phyloP scores from a whole-genome alignment of 2,888 invertebrate species.

The Tortricodes alternella region DNA sequence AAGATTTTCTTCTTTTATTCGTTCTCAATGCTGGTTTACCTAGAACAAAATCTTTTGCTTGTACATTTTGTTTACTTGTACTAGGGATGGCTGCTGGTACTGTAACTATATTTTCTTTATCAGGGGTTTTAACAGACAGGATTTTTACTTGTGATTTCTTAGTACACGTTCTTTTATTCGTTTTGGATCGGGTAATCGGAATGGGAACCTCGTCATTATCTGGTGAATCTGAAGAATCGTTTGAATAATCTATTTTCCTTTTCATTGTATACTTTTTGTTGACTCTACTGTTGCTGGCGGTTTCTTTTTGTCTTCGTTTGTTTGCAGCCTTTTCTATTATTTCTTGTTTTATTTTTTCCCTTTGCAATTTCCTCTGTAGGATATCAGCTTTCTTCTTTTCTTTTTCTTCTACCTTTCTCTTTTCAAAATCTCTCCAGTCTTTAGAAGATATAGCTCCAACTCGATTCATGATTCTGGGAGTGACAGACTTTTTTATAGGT shows the following conservation, averaged over 20 bases:
- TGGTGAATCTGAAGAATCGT: background rate
- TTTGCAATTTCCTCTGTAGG: background rate
- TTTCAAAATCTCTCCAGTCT: background rate
- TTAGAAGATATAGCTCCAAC: background rate
- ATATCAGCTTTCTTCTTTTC: background rate
- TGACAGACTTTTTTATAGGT: background rate
- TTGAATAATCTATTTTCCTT: background rate
- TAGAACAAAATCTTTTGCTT: too few relatives aligned
- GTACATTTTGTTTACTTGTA: too few relatives aligned
- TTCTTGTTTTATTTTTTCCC: background rate
- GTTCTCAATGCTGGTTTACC: too few relatives aligned
- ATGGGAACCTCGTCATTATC: background rate
- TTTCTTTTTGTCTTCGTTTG: background rate
- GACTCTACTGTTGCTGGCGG: background rate
- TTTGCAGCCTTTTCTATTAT: background rate
- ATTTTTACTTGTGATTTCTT: too few relatives aligned
- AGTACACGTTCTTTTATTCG: too few relatives aligned
- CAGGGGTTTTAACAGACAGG: too few relatives aligned
- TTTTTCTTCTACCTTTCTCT: background rate
- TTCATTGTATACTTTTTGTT: background rate
- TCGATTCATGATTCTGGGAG: background rate
- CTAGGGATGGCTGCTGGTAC: too few relatives aligned
- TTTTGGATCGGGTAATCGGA: background rate
- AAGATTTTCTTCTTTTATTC: too few relatives aligned
- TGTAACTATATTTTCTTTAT: too few relatives aligned